phyloP scores from a whole-genome alignment of 1,140 invertebrate species.

The Chrysomallon squamiferum region DNA sequence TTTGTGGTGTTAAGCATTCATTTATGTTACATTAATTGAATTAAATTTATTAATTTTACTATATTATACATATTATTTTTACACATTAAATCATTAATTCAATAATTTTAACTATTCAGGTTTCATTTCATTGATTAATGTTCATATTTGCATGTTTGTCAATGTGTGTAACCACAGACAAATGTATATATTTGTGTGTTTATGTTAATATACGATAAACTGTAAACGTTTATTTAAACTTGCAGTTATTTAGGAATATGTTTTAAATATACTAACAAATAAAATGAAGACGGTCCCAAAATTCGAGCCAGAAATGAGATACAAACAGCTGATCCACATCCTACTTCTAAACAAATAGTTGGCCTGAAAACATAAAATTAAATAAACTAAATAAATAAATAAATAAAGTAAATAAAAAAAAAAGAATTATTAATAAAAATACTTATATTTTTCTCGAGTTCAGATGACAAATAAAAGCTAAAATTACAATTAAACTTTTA shows the following conservation, averaged over 20 bases:
- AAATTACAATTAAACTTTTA: neutral
- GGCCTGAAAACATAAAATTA: slow-evolving; percentile 67
- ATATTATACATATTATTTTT: no score
- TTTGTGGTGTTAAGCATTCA: neutral
- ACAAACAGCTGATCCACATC: slow-evolving; percentile 91
- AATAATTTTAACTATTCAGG: neutral
- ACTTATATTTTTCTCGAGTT: neutral
- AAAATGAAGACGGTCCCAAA: slow-evolving; percentile 63
- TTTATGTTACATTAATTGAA: neutral
- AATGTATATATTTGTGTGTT: no score
- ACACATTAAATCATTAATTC: neutral
- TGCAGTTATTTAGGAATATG: no score
- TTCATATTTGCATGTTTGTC: no score
- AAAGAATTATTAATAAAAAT: neutral
- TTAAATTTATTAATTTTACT: no score
- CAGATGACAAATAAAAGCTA: neutral
- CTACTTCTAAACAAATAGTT: slow-evolving; percentile 84
- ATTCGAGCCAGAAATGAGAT: slow-evolving; percentile 82
- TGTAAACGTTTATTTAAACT: no score
- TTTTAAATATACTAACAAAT: slow-evolving; percentile 61
- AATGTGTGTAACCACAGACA: no score
- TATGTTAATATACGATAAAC: no score
- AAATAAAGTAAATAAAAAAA: neutral
- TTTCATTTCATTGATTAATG: no score
- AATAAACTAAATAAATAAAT: neutral